These are phyloP conservation scores for Amphilophus citrinellus DNA, from an alignment of 2,113 vertebrate genomes.

Conservation along the genomic window DNA sequence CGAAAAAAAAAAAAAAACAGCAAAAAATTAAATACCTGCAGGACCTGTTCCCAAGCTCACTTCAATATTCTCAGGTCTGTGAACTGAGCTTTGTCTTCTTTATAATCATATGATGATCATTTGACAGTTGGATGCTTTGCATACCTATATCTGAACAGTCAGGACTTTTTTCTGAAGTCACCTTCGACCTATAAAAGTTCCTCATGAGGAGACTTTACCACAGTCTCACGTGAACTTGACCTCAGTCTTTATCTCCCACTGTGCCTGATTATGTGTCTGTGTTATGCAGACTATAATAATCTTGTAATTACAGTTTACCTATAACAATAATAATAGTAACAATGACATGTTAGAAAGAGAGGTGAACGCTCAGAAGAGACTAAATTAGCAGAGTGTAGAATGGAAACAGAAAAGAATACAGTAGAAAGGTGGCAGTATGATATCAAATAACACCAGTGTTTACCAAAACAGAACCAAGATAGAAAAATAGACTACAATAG, in stretches of 20 bases:
- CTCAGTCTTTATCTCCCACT: neutral
- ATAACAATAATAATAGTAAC: neutral
- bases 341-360: neutral
- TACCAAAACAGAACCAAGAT: neutral
- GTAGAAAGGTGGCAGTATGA: neutral
- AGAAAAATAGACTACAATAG: neutral
- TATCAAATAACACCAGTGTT: neutral
- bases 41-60: neutral
- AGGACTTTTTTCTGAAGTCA: neutral
- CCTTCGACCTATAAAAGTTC: neutral
- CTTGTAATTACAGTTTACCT: neutral
- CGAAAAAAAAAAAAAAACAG: neutral
- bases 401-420: neutral
- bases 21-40: neutral
- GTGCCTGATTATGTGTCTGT: neutral
- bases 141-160: neutral
- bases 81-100: neutral
- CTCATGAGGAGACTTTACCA: neutral
- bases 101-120: slow-evolving; percentile 32
- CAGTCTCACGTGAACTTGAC: neutral
- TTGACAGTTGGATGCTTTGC: slow-evolving; percentile 25
- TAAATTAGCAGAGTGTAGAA: neutral
- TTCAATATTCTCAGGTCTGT: neutral
- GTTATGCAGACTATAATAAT: neutral
- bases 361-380: neutral